Percentiles rank a stretch among this genome's conserved stretches.
These are phyloP conservation scores for Rhagonycha fulva DNA, from an alignment of 2,888 invertebrate species.

Conservation along the genomic window DNA sequence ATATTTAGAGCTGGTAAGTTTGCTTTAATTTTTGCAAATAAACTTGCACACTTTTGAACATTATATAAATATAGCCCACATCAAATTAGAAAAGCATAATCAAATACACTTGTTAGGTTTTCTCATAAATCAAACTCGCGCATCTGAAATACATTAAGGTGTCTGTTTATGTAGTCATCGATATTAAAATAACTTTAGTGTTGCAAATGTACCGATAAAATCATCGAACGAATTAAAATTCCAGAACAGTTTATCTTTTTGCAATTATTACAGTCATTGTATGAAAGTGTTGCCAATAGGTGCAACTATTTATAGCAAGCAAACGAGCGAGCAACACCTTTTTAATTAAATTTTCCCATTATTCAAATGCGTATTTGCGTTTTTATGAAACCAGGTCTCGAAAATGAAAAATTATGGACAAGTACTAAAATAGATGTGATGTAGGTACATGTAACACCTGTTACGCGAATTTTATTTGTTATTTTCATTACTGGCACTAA, in stretches of 20 bases:
- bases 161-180: neutral
- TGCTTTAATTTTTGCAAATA: neutral
- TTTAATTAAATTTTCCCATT: neutral
- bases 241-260: neutral
- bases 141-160: neutral
- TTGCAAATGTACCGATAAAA: neutral
- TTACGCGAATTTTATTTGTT: neutral
- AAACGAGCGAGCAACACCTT: neutral
- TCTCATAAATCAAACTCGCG: neutral
- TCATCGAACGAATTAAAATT: neutral
- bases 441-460: neutral
- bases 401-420: neutral
- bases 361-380: neutral
- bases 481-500: neutral
- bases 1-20: conserved; percentile 97
- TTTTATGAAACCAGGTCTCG: neutral
- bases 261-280: neutral
- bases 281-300: neutral
- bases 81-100: neutral
- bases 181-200: conserved; percentile 5
- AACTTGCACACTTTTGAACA: neutral
- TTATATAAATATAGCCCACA: neutral
- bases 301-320: neutral
- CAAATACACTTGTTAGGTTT: conserved; percentile 3
- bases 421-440: neutral